A percentile compares a stretch with the other conserved stretches of the same genome.
phyloP scores from a whole-genome alignment of 2,113 vertebrate species.

The Stigmatopora nigra region DNA sequence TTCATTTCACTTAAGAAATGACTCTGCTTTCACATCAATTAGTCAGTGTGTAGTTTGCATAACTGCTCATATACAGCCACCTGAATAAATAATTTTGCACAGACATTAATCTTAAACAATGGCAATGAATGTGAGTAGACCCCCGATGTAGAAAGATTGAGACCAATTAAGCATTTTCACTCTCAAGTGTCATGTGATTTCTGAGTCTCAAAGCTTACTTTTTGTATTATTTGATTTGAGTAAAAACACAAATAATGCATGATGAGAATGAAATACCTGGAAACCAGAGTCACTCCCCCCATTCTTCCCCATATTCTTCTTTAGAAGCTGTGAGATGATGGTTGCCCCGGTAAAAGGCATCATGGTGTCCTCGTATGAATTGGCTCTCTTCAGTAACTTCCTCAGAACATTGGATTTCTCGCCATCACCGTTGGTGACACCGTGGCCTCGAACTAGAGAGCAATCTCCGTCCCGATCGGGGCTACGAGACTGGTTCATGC shows the following conservation, averaged over 20 bases:
- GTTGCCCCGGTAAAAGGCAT: conserved; percentile 97
- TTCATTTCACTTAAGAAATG: not conserved
- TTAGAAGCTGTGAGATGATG: conserved; percentile 98
- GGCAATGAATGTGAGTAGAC: not conserved
- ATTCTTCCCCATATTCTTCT: conserved; percentile 98
- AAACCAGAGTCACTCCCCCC: conserved; percentile 91
- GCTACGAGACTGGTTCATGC: conserved; percentile 94
- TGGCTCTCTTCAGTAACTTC: conserved; percentile 97
- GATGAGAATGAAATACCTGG: conserved; percentile 68
- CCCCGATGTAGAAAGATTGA: not conserved
- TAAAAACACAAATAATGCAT: not conserved
- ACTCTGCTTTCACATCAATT: not conserved
- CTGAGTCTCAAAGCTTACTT: not conserved
- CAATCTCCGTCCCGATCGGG: conserved; percentile 91
- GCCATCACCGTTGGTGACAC: conserved; percentile 68
- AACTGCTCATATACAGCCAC: not conserved
- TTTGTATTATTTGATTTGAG: not conserved
- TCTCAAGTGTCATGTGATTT: not conserved
- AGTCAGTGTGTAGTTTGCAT: not conserved
- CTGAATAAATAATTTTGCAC: not conserved
- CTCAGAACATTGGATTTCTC: conserved; percentile 98
- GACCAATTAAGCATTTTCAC: not conserved
- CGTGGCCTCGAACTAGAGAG: conserved; percentile 80
- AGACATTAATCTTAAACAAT: not conserved
- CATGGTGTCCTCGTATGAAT: conserved; percentile 95